Base-by-base conservation (phyloP, 2,888 invertebrate genomes). In the Acleris emargana region DNA sequence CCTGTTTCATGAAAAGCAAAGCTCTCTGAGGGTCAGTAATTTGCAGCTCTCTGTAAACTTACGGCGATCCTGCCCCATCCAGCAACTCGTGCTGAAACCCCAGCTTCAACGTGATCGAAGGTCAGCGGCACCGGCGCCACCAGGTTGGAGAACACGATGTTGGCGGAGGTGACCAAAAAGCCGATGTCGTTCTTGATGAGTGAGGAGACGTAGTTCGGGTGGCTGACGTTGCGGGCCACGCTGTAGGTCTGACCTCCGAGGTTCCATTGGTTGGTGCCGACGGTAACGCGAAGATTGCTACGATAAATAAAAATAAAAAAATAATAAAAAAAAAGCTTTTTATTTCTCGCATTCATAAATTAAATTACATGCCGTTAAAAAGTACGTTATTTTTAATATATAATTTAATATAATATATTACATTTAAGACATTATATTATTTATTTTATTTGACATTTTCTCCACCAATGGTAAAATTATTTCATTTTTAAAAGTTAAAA, bases 11-110 rank as follows among this genome's bases (percentile, higher is more conserved):
- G n/a, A n/a, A n/a, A n/a, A n/a, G n/a, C n/a, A n/a, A n/a, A n/a
- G n/a, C n/a, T n/a, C n/a, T 20, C 3, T 1, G 25, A 25, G 6
- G 1, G 1, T 25, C 7, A 25, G 25, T 25, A 32, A 9, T 32
- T 28, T 28, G 28, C 9, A 28, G 2, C 9, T 28, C 11, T 1
- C 32, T n/a, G 3, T 3, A 20, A 16, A 76, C 80, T 78, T 60
- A 88, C 88, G 63, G 70, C 68, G 5, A 79, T 81, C 17, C 84
- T 79, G 20, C 89, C 89, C 87, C 87, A 89, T 0, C 89, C 89
- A 60, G 86, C 82, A 5, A 78, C 86, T 17, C 69, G 75, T 1
- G 74, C 63, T 0, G 7, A 2, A 0, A 84, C 73, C 0, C 77
- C 81, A 0, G 16, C 75, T 0, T 49, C 73, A 3, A 81, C 71